A percentile compares a stretch with the other conserved stretches of the same genome.
Conservation (phyloP, 2,113 vertebrate genomes). For the Thymallus thymallus region DNA sequence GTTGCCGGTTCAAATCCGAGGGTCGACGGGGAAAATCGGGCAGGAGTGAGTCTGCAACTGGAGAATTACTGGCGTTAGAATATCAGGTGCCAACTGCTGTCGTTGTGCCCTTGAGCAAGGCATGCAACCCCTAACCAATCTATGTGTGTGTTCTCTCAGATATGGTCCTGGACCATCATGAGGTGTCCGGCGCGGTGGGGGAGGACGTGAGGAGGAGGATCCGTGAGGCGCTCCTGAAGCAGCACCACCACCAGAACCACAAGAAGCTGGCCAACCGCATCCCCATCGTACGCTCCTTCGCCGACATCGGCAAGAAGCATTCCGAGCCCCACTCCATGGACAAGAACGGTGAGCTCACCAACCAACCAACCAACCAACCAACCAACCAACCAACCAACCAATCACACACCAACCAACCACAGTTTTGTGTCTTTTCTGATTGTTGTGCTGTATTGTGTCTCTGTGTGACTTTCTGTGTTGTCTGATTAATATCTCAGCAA, state of each 20-base stretch:
- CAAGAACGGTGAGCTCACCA: conserved; percentile 87
- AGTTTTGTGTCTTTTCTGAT: background rate
- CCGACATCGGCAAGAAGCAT: conserved; percentile 98
- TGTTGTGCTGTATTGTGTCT: conserved; percentile 15
- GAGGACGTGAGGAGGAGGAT: conserved; percentile 90
- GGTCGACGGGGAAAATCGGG: too few species aligned
- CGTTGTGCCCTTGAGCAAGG: background rate
- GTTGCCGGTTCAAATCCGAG: background rate
- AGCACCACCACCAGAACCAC: conserved; percentile 98
- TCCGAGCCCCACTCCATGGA: conserved; percentile 98
- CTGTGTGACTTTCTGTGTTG: background rate
- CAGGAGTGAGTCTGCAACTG: too few species aligned
- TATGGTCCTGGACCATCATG: conserved; percentile 97
- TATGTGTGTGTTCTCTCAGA: conserved; percentile 69
- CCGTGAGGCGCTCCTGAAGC: conserved; percentile 91
- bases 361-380: background rate
- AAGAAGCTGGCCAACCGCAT: conserved; percentile 98
- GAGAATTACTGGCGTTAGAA: too few species aligned
- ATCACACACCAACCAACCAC: background rate
- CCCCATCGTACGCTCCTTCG: conserved; percentile 96
- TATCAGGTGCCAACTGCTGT: background rate
- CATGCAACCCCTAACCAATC: background rate
- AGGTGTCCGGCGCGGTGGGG: conserved; percentile 83
- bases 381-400: too few species aligned
- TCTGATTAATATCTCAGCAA: conserved; percentile 58